phyloP scores from a whole-genome alignment of 2,888 invertebrate species.

The Macaria notata region DNA sequence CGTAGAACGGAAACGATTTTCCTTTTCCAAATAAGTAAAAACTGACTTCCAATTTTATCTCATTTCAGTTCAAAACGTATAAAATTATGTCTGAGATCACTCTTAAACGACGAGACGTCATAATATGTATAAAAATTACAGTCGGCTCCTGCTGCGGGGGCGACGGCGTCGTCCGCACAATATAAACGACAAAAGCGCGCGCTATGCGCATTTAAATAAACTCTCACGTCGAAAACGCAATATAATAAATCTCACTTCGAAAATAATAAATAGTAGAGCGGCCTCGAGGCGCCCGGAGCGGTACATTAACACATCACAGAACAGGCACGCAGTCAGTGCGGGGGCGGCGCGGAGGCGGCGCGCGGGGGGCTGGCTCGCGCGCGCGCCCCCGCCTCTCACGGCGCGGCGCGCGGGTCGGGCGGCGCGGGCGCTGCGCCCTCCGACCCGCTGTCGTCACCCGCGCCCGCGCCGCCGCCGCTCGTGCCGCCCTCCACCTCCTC shows the following conservation, averaged over 20 bases:
- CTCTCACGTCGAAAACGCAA: constrained; percentile 51
- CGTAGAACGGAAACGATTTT: no score
- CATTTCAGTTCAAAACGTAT: constrained; percentile 28
- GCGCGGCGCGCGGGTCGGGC: constrained; percentile 32
- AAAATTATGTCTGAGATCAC: constrained; percentile 36
- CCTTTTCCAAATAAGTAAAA: constrained; percentile 10
- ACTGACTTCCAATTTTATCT: constrained; percentile 27
- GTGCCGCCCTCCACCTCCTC: constrained; percentile 58
- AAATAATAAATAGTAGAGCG: constrained; percentile 74
- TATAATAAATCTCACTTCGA: constrained; percentile 60
- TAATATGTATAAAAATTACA: constrained; percentile 34
- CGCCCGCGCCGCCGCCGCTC: constrained; percentile 52
- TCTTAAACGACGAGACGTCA: constrained; percentile 31
- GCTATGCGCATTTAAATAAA: constrained; percentile 52
- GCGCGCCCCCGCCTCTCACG: constrained; percentile 32
- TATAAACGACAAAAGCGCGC: constrained; percentile 45
- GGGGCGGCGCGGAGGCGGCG: constrained; percentile 29
- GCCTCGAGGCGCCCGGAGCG: constrained; percentile 58
- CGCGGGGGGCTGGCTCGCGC: constrained; percentile 25
- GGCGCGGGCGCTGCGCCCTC: constrained; percentile 33
- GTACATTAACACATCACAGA: constrained; percentile 56
- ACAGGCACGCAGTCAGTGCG: constrained; percentile 34
- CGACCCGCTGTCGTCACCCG: constrained; percentile 39
- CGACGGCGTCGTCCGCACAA: constrained; percentile 30
- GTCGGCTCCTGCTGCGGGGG: constrained; percentile 27